These are phyloP conservation scores for Trialeurodes vaporariorum DNA, from an alignment of 1,140 invertebrate species.

Conservation along the genomic window DNA sequence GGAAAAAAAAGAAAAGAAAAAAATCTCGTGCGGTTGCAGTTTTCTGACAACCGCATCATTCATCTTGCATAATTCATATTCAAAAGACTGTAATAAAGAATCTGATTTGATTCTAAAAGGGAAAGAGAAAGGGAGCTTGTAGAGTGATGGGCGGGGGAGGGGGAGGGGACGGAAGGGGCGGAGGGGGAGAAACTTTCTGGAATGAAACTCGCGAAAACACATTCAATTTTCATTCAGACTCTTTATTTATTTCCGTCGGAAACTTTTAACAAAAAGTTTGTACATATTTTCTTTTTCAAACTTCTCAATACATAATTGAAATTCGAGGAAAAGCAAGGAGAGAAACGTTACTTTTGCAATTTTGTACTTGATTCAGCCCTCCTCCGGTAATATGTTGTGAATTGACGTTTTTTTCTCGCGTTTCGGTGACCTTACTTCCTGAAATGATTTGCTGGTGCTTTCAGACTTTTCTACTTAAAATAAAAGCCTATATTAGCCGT, in stretches of 20 bases:
- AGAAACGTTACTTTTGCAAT: not conserved
- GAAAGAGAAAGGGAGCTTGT: not conserved
- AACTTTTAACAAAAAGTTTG: not conserved
- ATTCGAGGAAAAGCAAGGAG: not conserved
- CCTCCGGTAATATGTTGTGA: not conserved
- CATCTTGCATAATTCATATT: not conserved
- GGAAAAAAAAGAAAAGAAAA: no score
- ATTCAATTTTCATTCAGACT: slow-evolving; percentile 1
- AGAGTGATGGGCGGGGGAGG: not conserved
- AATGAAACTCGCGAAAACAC: not conserved
- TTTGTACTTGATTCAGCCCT: not conserved
- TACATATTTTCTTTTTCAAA: not conserved
- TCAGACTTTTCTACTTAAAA: not conserved
- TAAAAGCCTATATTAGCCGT: not conserved
- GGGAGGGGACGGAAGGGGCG: not conserved
- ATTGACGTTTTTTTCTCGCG: not conserved
- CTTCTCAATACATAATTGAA: not conserved
- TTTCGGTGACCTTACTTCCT: not conserved
- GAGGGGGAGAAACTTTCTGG: not conserved
- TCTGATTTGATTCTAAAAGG: not conserved
- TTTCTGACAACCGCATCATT: no score
- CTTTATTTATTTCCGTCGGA: not conserved
- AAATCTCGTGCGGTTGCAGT: no score
- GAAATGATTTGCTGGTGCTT: not conserved
- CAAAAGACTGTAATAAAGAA: not conserved